Evolutionary conservation across 2,113 vertebrate species (phyloP), one percentile per base, ranked within the genome.

Genomic region (Egretta garzetta): DNA sequence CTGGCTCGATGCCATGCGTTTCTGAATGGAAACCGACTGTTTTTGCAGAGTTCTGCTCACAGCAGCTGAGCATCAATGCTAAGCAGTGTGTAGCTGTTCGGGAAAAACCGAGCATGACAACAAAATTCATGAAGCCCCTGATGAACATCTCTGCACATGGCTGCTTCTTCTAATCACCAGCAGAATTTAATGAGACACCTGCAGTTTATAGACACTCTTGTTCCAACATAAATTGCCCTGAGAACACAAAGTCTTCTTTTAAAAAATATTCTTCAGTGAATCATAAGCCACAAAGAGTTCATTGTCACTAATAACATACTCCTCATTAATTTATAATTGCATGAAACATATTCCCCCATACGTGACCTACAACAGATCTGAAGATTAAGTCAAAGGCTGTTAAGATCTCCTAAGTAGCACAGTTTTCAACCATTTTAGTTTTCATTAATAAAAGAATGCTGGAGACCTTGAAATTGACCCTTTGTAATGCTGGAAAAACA

Each of bases 161-260:
- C 84, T 96, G 96, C 91, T 90, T 73, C 89, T 95, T 96, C 91
- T 96, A 93, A 96, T 96, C 95, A 96, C 74, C 87, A 85, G 74
- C 81, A 85, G 91, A 91, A 96, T 96, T 96, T 97, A 97, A 97
- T 96, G 96, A 97, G 97, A 76, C 94, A 96, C 91, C 96, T 97
- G 95, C 97, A 97, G 93, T 91, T 93, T 73, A 91, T 6, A 94
- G 73, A 73, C 50, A 52, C 32, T 84, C 86, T 76, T 33, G 53
- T 80, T 91, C 58, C 74, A 91, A 71, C 59, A 86, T 67, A 88
- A 96, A 86, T 72, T 66, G 45, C 84, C 63, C 63, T 52, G 58
- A 95, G 66, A 91, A 63, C 62, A 91, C 74, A 90, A 91, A 75
- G 86, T 80, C 81, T 70, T 77, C 60, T 83, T 96, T 85, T 75